These are phyloP conservation scores for Nixonia krombeini DNA, from an alignment of 1,140 invertebrate species.

Conservation along the genomic window DNA sequence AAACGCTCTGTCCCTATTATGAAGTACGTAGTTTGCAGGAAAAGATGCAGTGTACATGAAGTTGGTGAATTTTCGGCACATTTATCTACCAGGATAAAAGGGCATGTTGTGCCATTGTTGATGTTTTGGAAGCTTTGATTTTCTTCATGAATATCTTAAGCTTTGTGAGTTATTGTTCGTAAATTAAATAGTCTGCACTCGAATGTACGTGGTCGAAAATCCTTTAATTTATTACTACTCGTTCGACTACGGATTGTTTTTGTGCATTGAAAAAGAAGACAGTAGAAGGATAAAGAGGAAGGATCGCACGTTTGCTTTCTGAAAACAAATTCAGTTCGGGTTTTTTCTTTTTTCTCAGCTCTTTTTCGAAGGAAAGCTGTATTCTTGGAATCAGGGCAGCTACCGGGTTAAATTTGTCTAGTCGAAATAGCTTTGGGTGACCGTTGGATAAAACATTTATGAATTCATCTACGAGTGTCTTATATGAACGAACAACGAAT, in stretches of 20 bases:
- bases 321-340: too few relatives aligned
- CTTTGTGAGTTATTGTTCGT: slow-evolving; percentile 9
- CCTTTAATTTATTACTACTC: slow-evolving; percentile 1
- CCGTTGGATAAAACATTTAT: slow-evolving; percentile 8
- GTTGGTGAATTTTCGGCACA: too few relatives aligned
- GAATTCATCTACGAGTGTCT: slow-evolving; percentile 52
- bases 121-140: slow-evolving; percentile 24
- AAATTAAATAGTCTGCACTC: slow-evolving; percentile 15
- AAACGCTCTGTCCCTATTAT: slow-evolving; percentile 2
- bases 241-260: not conserved
- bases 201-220: slow-evolving; percentile 8
- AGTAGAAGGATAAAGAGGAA: not conserved
- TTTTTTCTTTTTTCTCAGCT: not conserved
- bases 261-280: not conserved
- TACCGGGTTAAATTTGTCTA: slow-evolving; percentile 33
- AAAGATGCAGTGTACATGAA: not conserved
- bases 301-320: too few relatives aligned
- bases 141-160: not conserved
- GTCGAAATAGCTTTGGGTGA: slow-evolving; percentile 38
- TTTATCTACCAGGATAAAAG: too few relatives aligned
- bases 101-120: slow-evolving; percentile 21
- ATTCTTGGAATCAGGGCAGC: slow-evolving; percentile 14
- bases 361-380: slow-evolving; percentile 5
- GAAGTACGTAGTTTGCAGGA: not conserved
- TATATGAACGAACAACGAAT: slow-evolving; percentile 57